Percentiles rank a stretch among this genome's conserved stretches.
phyloP scores from a whole-genome alignment of 2,888 invertebrate genomes.

The Nephrotoma appendiculata region DNA sequence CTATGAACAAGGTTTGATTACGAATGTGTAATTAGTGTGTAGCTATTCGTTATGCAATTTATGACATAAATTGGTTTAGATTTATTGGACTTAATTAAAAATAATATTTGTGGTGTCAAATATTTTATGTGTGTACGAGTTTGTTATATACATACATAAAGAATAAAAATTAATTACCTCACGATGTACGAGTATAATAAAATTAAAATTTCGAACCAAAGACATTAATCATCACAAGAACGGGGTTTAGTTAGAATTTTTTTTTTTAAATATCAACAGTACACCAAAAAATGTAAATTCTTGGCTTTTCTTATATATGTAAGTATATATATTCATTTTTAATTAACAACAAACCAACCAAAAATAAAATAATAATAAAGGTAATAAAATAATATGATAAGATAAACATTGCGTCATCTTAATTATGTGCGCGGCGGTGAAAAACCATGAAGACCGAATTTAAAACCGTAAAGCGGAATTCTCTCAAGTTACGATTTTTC shows the following conservation, averaged over 20 bases:
- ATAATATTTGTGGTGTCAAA: background rate
- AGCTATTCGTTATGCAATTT: background rate
- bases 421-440: background rate
- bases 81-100: background rate
- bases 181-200: background rate
- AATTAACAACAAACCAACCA: background rate
- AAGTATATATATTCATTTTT: background rate
- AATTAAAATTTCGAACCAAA: background rate
- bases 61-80: background rate
- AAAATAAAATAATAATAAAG: background rate
- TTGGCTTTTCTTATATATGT: background rate
- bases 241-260: background rate
- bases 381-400: background rate
- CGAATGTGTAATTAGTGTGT: background rate
- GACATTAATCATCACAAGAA: background rate
- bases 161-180: background rate
- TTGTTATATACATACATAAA: background rate
- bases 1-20: background rate
- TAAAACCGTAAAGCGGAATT: background rate
- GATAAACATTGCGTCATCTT: background rate
- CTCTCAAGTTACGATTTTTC: background rate
- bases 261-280: background rate
- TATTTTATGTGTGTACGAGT: background rate
- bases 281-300: background rate
- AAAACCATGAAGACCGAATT: background rate